Conservation (phyloP, 2,797 vertebrate genomes). For the Syngnathus rostellatus region DNA sequence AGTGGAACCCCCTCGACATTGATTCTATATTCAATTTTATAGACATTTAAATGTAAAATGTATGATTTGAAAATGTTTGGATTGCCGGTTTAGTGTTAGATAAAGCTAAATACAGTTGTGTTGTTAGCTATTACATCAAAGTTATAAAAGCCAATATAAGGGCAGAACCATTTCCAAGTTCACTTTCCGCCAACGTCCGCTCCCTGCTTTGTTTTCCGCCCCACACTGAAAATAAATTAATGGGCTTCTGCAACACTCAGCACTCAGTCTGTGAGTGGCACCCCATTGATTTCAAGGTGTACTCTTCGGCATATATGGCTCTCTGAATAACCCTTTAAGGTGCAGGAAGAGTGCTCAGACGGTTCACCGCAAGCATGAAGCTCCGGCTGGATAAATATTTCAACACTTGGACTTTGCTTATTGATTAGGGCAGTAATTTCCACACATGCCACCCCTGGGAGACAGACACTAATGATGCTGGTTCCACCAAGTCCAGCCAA, state of each 20-base stretch:
- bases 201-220: constrained; percentile 55
- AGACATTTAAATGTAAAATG: not conserved
- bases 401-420: constrained; percentile 80
- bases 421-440: constrained; percentile 80
- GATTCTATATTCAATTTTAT: not conserved
- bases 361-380: constrained; percentile 69
- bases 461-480: constrained; percentile 75
- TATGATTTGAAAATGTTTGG: not conserved
- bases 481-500: constrained; percentile 78
- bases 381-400: constrained; percentile 80
- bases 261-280: constrained; percentile 70
- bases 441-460: constrained; percentile 72
- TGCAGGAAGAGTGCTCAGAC: constrained; percentile 75
- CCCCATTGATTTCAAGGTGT: constrained; percentile 76
- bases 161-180: not conserved
- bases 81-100: not conserved
- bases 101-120: not conserved
- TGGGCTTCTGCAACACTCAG: constrained; percentile 71
- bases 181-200: constrained; percentile 4
- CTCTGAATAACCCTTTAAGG: constrained; percentile 77
- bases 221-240: constrained; percentile 72
- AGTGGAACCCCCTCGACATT: not conserved
- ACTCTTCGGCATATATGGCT: constrained; percentile 73
- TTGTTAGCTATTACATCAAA: not conserved
- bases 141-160: not conserved